phyloP scores from a whole-genome alignment of 2,888 invertebrate genomes.

The Rotaria magnacalcarata region DNA sequence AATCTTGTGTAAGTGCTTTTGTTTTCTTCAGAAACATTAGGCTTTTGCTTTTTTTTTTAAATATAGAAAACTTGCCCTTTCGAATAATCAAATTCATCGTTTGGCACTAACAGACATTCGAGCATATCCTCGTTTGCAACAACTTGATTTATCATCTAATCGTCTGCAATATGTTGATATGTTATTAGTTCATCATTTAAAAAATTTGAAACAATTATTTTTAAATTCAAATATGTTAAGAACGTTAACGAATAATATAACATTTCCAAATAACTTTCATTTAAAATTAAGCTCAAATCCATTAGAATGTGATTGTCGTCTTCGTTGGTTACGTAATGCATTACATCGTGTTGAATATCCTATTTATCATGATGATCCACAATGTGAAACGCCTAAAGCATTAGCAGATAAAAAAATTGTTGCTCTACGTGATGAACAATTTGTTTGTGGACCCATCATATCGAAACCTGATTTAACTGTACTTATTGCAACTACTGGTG shows the following conservation, averaged over 20 bases:
- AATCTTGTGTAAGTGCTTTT: not conserved
- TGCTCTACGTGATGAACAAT: conserved; percentile 10
- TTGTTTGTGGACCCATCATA: conserved; percentile 34
- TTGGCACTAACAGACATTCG: not conserved
- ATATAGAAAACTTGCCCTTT: not conserved
- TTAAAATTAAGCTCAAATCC: conserved; percentile 14
- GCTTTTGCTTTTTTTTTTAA: not conserved
- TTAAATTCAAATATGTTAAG: conserved; percentile 2
- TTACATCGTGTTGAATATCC: conserved; percentile 32
- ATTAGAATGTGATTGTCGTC: conserved; percentile 33
- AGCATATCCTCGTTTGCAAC: not conserved
- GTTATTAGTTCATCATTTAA: not conserved
- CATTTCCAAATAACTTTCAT: conserved; percentile 12
- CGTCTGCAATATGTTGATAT: conserved; percentile 31
- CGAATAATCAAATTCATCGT: conserved; percentile 22
- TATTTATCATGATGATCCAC: conserved; percentile 2
- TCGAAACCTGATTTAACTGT: conserved; percentile 24
- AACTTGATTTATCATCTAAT: conserved; percentile 19
- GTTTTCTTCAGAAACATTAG: too few species aligned
- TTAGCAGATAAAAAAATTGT: conserved; percentile 26
- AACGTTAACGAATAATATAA: conserved; percentile 21
- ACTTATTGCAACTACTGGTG: not conserved
- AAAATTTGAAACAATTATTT: not conserved
- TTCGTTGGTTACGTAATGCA: conserved; percentile 14
- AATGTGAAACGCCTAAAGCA: conserved; percentile 31